Percentiles rank a stretch among this genome's conserved stretches.
phyloP scores from a whole-genome alignment of 2,113 vertebrate genomes.

The Podilymbus podiceps region DNA sequence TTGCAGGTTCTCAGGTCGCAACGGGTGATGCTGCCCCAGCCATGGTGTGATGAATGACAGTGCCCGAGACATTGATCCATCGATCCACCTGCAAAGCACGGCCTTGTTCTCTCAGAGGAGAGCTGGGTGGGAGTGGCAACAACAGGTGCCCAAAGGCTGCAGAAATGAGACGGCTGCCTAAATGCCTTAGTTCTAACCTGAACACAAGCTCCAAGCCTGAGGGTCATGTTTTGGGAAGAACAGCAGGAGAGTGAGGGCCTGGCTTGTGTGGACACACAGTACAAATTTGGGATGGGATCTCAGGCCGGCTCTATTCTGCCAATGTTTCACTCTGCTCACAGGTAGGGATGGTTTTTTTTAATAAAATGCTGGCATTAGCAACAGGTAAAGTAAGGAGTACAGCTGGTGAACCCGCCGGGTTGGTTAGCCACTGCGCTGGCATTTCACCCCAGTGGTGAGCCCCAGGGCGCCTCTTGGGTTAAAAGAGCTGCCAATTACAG shows the following conservation, averaged over 20 bases:
- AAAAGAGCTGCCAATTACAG: not conserved
- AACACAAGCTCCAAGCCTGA: not conserved
- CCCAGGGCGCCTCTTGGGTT: not conserved
- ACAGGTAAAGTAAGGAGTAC: not conserved
- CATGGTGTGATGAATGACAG: not conserved
- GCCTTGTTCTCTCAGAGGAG: not conserved
- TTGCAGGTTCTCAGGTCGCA: not conserved
- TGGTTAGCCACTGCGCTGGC: not conserved
- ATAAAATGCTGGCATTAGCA: not conserved
- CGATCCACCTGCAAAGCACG: not conserved
- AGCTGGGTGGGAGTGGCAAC: not conserved
- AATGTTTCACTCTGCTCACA: not conserved
- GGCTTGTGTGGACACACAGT: not conserved
- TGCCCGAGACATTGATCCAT: not conserved
- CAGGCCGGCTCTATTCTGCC: not conserved
- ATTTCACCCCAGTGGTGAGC: not conserved
- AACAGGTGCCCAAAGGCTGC: not conserved
- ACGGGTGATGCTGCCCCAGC: too few species aligned
- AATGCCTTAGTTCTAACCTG: not conserved
- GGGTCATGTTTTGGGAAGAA: not conserved
- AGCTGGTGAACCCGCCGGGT: not conserved
- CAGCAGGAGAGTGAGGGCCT: not conserved
- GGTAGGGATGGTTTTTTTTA: accelerated
- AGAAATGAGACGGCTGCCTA: not conserved
- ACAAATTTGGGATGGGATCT: not conserved